Evolutionary conservation across 2,888 invertebrate species (phyloP).

Genomic region (Microdon myrmicae): DNA sequence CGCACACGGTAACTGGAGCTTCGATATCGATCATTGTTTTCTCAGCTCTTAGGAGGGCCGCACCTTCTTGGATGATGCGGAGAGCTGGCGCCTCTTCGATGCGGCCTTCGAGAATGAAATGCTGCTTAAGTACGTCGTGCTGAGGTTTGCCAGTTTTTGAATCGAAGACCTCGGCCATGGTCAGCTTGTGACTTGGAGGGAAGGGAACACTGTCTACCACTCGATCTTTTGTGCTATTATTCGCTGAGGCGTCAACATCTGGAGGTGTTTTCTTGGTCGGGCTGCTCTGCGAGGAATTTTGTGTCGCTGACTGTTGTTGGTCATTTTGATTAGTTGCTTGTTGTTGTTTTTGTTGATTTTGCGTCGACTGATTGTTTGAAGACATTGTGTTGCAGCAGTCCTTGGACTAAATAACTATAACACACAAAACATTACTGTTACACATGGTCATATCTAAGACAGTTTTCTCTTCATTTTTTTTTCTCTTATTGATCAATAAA

Average conservation of each 20-base stretch:
- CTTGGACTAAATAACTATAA: slow-evolving; percentile 17
- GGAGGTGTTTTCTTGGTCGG: slow-evolving; percentile 51
- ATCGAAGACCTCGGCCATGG: slow-evolving; percentile 96
- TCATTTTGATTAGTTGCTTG: slow-evolving; percentile 38
- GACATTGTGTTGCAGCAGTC: slow-evolving; percentile 57
- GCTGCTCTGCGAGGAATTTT: slow-evolving; percentile 45
- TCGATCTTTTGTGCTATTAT: slow-evolving; percentile 56
- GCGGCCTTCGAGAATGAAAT: slow-evolving; percentile 97
- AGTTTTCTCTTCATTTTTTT: not conserved
- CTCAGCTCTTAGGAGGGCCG: slow-evolving; percentile 84
- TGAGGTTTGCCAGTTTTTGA: slow-evolving; percentile 90
- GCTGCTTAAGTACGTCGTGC: slow-evolving; percentile 96
- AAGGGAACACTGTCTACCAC: slow-evolving; percentile 82
- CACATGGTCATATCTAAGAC: not conserved
- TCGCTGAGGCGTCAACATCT: slow-evolving; percentile 25
- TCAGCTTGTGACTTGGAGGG: slow-evolving; percentile 96
- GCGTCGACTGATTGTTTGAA: slow-evolving; percentile 64
- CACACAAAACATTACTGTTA: slow-evolving; percentile 14
- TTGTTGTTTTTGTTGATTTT: too few species aligned
- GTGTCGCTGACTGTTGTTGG: slow-evolving; percentile 25
- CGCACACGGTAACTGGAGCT: slow-evolving; percentile 99
- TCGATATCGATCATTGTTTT: slow-evolving; percentile 99
- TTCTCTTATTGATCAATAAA: slow-evolving; percentile 5
- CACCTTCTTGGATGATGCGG: slow-evolving; percentile 96
- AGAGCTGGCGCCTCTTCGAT: slow-evolving; percentile 97